Percentiles rank a stretch among this genome's conserved stretches.
Conservation (phyloP, 2,888 invertebrate species). For the Unio delphinus region DNA sequence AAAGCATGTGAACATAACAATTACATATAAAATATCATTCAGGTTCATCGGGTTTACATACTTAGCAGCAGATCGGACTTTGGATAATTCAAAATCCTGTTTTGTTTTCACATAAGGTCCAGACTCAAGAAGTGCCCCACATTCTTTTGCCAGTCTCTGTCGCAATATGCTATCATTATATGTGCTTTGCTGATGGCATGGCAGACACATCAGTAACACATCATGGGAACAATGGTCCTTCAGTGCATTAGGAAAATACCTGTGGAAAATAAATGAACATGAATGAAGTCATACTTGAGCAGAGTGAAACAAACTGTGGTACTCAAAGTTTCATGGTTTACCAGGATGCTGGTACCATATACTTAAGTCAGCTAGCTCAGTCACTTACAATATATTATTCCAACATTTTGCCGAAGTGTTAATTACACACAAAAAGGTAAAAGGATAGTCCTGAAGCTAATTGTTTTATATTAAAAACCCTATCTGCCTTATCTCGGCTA, state of each 20-base stretch:
- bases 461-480: no score
- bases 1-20: not conserved
- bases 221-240: slow-evolving; percentile 88
- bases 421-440: no score
- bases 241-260: slow-evolving; percentile 77
- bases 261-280: slow-evolving; percentile 13
- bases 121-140: slow-evolving; percentile 79
- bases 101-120: slow-evolving; percentile 50
- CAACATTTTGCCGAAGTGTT: no score
- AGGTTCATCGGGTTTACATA: slow-evolving; percentile 24
- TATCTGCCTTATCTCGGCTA: no score
- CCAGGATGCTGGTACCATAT: no score
- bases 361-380: no score
- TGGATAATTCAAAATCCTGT: slow-evolving; percentile 58
- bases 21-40: not conserved
- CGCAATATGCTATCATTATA: slow-evolving; percentile 78
- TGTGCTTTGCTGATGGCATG: slow-evolving; percentile 82
- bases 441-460: no score
- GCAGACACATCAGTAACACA: slow-evolving; percentile 81
- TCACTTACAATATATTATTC: no score
- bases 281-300: not conserved
- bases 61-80: slow-evolving; percentile 69
- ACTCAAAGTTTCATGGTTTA: no score
- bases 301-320: not conserved
- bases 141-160: slow-evolving; percentile 76